Evolutionary conservation across 2,888 invertebrate genomes (phyloP).

Genomic region (Chrysolina oricalcia): DNA sequence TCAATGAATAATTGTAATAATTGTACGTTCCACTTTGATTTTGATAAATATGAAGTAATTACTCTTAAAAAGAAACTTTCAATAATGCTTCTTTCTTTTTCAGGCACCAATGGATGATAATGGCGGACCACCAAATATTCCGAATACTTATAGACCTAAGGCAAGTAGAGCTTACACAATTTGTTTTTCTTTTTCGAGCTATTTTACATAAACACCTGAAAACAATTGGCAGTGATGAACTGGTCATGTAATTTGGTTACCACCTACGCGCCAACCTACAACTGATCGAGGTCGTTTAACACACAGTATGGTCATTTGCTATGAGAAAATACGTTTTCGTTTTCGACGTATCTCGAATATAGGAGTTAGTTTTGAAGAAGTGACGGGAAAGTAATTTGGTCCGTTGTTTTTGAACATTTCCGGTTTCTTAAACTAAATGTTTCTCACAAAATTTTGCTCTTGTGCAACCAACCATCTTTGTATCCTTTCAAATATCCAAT

Average conservation of each 20-base stretch:
- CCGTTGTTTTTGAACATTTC: too few species aligned
- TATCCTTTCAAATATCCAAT: too few species aligned
- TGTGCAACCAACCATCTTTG: too few species aligned
- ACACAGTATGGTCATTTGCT: background rate
- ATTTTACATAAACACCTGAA: conserved; percentile 13
- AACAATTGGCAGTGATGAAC: conserved; percentile 17
- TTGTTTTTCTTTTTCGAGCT: background rate
- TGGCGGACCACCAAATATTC: conserved; percentile 63
- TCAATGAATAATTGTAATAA: too few species aligned
- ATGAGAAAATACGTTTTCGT: too few species aligned
- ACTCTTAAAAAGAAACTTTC: background rate
- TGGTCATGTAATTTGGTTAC: conserved; percentile 1
- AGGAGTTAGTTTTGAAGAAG: too few species aligned
- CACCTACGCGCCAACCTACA: background rate
- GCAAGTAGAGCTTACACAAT: conserved; percentile 49
- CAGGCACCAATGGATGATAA: conserved; percentile 68
- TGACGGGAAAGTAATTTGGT: too few species aligned
- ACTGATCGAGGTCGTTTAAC: background rate
- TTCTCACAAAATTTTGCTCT: too few species aligned
- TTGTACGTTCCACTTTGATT: too few species aligned
- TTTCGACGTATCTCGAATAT: background rate
- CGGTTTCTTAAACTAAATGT: too few species aligned
- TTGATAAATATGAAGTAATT: too few species aligned
- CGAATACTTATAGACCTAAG: conserved; percentile 59
- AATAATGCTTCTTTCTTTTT: conserved; percentile 35